Base-by-base conservation (phyloP, 2,113 vertebrate genomes). In the Patagioenas fasciata region DNA sequence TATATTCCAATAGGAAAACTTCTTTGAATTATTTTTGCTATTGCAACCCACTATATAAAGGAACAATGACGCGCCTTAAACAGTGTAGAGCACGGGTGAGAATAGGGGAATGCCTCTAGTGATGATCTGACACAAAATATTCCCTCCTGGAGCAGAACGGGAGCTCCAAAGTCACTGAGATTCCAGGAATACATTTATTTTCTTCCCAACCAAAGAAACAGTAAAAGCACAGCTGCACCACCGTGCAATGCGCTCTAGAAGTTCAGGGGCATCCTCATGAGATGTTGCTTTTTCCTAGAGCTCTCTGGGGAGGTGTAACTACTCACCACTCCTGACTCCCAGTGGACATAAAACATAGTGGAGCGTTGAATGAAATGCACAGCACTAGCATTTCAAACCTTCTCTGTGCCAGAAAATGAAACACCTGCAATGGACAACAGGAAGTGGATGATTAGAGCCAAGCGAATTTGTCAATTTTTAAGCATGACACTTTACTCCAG, bases 401-500 rank as follows among this genome's bases (percentile, higher is more conserved):
- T 53, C 25, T 24, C 78, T 2, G 2, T 91, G 95, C 85, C 95
- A 96, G 80, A 94, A 94, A 94, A 94, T 31, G 31, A 70, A 96
- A 95, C 95, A 96, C 80, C 95, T 97, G 96, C 83, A 75, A n/a
- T 79, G 61, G 40, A 91, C 77, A 92, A 86, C 75, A 92, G 85
- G 82, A 97, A 94, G 70, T 54, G 48, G 32, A 44, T 81, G 8
- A 61, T 92, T 92, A 92, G 38, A 95, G 13, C 61, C 25, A 84
- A 79, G 51, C 2, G 86, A 91, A 95, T 90, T 74, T 91, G 78
- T 92, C 44, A 84, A 38, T 64, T 91, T 93, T 93, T 67, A 80
- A 84, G 32, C 42, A 40, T n/a, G 56, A 64, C 28, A 6, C 66
- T 93, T 78, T 90, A 36, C 3, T 28, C n/a, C 73, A 92, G 31